Percentiles rank a stretch among this genome's conserved stretches.
These are phyloP conservation scores for Numenius arquata DNA, from an alignment of 2,113 vertebrate genomes.

Conservation along the genomic window DNA sequence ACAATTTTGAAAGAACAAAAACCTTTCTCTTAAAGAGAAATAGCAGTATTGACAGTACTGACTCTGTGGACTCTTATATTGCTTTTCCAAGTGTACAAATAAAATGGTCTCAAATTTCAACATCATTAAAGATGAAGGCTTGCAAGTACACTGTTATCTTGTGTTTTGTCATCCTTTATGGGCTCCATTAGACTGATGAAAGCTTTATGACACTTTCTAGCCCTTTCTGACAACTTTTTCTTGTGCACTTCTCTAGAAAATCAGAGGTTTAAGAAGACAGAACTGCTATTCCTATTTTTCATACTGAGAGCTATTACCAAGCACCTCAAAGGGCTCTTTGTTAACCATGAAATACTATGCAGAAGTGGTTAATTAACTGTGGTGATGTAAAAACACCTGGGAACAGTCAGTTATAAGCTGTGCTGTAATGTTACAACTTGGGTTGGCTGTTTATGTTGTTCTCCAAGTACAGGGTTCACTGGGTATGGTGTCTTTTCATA, in stretches of 20 bases:
- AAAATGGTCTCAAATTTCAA: conserved; percentile 20
- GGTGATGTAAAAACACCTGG: neutral
- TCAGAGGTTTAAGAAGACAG: neutral
- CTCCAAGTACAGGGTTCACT: neutral
- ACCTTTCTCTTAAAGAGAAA: neutral
- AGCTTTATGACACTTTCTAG: neutral
- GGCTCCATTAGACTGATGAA: neutral
- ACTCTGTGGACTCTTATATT: neutral
- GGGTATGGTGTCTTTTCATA: neutral
- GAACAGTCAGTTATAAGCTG: neutral
- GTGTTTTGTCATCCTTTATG: neutral
- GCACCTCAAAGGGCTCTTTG: neutral
- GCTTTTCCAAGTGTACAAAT: neutral
- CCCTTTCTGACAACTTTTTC: neutral
- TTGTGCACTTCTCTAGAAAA: neutral
- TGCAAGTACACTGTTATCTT: neutral
- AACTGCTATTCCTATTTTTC: neutral
- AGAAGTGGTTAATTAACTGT: neutral
- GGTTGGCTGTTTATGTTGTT: neutral
- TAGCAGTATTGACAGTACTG: neutral
- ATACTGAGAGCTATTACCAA: neutral
- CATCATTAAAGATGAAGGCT: neutral
- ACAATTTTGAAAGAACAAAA: neutral
- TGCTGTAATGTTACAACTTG: neutral
- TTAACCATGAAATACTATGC: neutral